Evolutionary conservation across 2,797 vertebrate species (phyloP).

Genomic region (Tangara arthus): DNA sequence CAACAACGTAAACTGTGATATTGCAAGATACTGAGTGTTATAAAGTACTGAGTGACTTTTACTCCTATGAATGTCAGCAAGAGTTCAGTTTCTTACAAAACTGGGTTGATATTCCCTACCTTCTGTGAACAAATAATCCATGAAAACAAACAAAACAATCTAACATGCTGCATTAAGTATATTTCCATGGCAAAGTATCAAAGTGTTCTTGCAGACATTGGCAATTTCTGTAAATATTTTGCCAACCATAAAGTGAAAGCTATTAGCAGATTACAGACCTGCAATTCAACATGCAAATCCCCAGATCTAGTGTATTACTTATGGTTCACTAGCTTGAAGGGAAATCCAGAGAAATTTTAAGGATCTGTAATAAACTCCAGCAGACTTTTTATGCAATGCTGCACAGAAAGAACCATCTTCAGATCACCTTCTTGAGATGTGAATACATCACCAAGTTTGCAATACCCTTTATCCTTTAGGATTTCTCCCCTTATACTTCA

Average conservation of each 20-base stretch:
- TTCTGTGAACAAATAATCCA: slow-evolving; percentile 11
- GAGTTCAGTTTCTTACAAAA: slow-evolving; percentile 7
- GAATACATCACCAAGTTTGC: background rate
- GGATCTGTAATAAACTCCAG: background rate
- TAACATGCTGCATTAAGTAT: background rate
- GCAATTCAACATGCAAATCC: background rate
- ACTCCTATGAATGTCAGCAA: background rate
- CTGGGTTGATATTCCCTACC: background rate
- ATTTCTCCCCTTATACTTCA: background rate
- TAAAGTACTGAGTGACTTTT: slow-evolving; percentile 1
- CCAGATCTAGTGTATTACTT: background rate
- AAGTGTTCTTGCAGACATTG: background rate
- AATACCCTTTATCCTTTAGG: background rate
- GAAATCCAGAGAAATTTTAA: background rate
- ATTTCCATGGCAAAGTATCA: background rate
- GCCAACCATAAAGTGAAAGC: background rate
- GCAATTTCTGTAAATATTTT: slow-evolving; percentile 5
- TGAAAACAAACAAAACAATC: background rate
- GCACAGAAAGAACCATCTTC: background rate
- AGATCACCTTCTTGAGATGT: background rate
- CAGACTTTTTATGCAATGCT: background rate
- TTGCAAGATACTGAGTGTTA: slow-evolving; percentile 22
- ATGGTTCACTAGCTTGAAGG: background rate
- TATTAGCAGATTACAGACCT: background rate
- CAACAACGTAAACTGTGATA: slow-evolving; percentile 41